Evolutionary conservation across 2,113 vertebrate species (phyloP), one percentile per base, ranked within the genome.

Genomic region (Nothobranchius kuhntae): DNA sequence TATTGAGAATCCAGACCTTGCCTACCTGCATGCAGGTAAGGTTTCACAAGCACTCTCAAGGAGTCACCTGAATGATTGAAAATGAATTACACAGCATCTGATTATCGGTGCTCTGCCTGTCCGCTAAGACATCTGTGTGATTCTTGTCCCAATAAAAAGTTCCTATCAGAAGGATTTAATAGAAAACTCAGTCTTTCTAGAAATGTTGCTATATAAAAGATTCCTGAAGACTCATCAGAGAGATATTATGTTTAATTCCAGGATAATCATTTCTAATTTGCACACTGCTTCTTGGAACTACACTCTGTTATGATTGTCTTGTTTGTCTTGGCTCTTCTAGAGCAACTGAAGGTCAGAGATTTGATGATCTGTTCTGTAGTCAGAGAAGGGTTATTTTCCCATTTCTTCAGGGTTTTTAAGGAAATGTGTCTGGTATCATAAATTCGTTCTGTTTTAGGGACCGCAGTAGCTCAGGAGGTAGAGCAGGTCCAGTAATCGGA

Each of bases 1-100:
- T 69, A 96, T 99, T 2, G 98, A 99, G 86, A 99, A 99, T 80
- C 98, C 98, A 1, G 98, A 99, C 85, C 92, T 99, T 30, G 98
- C 98, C 0, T 99, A 99, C 75, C 78, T 99, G 56, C 97, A 99
- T 50, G 97, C 98, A 74, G 98, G 98, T 98, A 84, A 78, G 3
- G 9, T 47, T 76, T 68, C 13, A 24, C 12, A 38, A 38, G 44
- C 9, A 9, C 46, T 7, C 1, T 3, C 26, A 3, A 58, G 4
- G 21, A 61, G 14, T 68, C 47, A 45, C 4, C 10, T 61, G 35
- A 8, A 6, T 2, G 3, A 17, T 3, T 0, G 9, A 40, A 60
- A 46, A 14, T 53, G n/a, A 53, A 51, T 36, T 44, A 21, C 38
- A 12, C 10, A 15, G 14, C 17, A 59, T 50, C 11, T 53, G 24